Base-by-base conservation (phyloP, 1,140 invertebrate species). In the Trichonephila clavipes region DNA sequence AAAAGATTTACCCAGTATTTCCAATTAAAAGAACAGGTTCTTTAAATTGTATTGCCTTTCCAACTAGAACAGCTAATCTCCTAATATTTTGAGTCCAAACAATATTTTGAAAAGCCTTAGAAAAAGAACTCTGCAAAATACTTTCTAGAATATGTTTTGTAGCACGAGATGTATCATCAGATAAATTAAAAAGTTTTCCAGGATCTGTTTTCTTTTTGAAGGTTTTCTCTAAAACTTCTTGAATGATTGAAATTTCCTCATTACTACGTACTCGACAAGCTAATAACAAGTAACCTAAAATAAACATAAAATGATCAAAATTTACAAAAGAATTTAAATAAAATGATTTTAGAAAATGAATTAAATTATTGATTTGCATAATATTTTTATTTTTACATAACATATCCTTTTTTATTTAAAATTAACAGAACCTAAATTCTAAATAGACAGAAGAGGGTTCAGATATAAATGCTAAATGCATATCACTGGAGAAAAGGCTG, bases 1-100 rank as follows among this genome's bases (percentile, higher is more conserved):
- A 10, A 81, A 24, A 81, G 51, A 10, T 7, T n/a, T 95, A 96
- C 96, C 96, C 99, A 44, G 99, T 99, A 95, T 99, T 98, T 82
- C 99, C 99, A 14, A 99, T 98, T 34, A 99, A 96, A 16, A 99
- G 96, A 4, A 99, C 97, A 0, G 99, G 99, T 95, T 99, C 99
- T 95, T 98, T 97, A 95, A 99, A 99, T 94, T 97, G 97, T 94
- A 99, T 97, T 0, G 98, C 98, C 96, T 99, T 96, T 59, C 97
- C 97, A 28, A 99, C 97, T 12, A 99, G 96, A n/a, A 99, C 98
- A 8, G 98, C 98, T 95, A 99, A 97, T 95, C 98, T 96, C 94
- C 98, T 97, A 97, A 99, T 98, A 95, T 98, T 97, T 94, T 97
- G 97, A 0, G 99, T 99, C 99, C 99, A 99, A 0, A 99, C 98